Evolutionary conservation across 2,888 invertebrate genomes (phyloP).

Genomic region (Aleiodes alternator): DNA sequence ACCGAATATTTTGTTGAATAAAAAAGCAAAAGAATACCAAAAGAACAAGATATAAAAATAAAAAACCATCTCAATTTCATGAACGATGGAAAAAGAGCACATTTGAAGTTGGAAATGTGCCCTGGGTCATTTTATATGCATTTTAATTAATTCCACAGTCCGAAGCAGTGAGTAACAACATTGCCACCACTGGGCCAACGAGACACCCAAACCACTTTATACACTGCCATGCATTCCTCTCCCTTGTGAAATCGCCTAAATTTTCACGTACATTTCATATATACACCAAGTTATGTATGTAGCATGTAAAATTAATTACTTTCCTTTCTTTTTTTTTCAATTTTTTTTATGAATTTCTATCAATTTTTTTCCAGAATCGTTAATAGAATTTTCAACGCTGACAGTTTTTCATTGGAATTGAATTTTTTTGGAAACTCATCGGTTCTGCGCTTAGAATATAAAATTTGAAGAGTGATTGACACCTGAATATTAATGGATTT

Average conservation of each 20-base stretch:
- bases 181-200: constrained; percentile 47
- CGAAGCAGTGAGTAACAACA: constrained; percentile 63
- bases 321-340: background rate
- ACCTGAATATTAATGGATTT: background rate
- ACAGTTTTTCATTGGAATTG: background rate
- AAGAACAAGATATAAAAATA: constrained; percentile 49
- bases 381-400: background rate
- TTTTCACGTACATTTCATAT: constrained; percentile 38
- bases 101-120: constrained; percentile 20
- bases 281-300: constrained; percentile 8
- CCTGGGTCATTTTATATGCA: constrained; percentile 66
- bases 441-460: background rate
- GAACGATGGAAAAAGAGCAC: constrained; percentile 53
- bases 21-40: background rate
- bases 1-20: background rate
- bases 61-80: constrained; percentile 65
- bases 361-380: background rate
- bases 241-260: constrained; percentile 40
- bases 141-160: constrained; percentile 68
- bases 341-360: background rate
- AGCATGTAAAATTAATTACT: background rate
- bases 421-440: background rate
- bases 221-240: constrained; percentile 51
- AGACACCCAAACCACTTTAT: constrained; percentile 58
- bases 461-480: background rate